Evolutionary conservation across 2,888 invertebrate species (phyloP).

Genomic region (Hololepta plana): DNA sequence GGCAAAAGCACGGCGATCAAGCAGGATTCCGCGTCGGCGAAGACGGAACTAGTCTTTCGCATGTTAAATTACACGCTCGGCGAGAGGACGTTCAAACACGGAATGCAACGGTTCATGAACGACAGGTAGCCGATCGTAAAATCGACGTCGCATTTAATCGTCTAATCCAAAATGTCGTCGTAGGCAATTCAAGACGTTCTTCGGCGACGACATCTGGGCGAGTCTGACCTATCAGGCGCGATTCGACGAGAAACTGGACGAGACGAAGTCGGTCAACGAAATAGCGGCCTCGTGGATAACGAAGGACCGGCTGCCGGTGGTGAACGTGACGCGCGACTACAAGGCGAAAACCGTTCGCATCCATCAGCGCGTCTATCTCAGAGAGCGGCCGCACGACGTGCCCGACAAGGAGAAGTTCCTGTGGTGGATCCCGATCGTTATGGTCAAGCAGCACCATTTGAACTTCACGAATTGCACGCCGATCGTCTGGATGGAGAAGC

Average conservation of each 20-base stretch:
- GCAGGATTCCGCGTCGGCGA: conserved; percentile 53
- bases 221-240: conserved; percentile 49
- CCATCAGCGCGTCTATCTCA: conserved; percentile 52
- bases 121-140: conserved; percentile 28
- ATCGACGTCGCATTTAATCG: neutral
- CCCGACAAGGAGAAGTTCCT: conserved; percentile 49
- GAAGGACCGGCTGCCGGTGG: conserved; percentile 59
- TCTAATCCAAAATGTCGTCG: conserved; percentile 8
- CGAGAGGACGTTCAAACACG: conserved; percentile 52
- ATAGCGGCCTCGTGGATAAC: conserved; percentile 71
- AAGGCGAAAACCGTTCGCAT: conserved; percentile 39
- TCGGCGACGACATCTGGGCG: conserved; percentile 64
- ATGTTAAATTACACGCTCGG: conserved; percentile 83
- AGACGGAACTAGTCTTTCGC: conserved; percentile 64
- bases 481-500: conserved; percentile 42
- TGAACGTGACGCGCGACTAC: conserved; percentile 53
- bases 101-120: conserved; percentile 48
- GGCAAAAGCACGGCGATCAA: conserved; percentile 59
- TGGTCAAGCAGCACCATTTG: conserved; percentile 37
- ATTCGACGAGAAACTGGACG: conserved; percentile 36
- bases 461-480: conserved; percentile 40
- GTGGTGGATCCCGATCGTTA: conserved; percentile 58
- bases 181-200: conserved; percentile 56
- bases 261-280: conserved; percentile 38
- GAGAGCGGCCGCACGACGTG: conserved; percentile 55